Evolutionary conservation across 2,888 invertebrate genomes (phyloP), one percentile per base, ranked within the genome.

Genomic region (Petrolisthes manimaculis): DNA sequence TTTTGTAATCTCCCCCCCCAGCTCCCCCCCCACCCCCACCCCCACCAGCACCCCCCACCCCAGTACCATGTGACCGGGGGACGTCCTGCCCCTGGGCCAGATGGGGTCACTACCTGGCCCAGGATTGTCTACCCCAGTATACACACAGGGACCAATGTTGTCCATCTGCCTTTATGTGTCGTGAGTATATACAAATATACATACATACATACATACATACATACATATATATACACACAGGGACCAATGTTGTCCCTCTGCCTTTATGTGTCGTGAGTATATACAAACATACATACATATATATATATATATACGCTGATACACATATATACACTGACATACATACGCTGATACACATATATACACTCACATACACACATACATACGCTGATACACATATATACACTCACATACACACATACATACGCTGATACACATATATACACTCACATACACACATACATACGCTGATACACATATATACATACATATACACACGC

Each of bases 221-320:
- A 9, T 78, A 18, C 5, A 78, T 53, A 54, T 53, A 55, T 90
- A 89, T 51, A 69, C 82, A 5, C n/a, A n/a, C n/a, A n/a, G 74
- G 9, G 89, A 83, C 14, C 54, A 55, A 24, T 90, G 90, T 78
- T 90, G 90, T 78, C 89, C 90, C 4, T 82, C 90, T 5, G 53
- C 77, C 51, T 90, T 89, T 84, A 74, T n/a, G 5, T 90, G 90
- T 56, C 61, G 89, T 86, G 78, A 80, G 86, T 82, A 24, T 55
- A n/a, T 9, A 82, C 21, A 53, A 37, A 78, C 5, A 12, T 18
- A 78, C 78, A 78, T 2, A 51, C 79, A 79, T 2, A 53, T 37
- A 3, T 2, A 21, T 9, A 2, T 12, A 2, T 9, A n/a, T 53
- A 3, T 14, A 9, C 51, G 37, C 5, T 37, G 12, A 54, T n/a